Percentiles rank a stretch among this genome's conserved stretches.
phyloP scores from a whole-genome alignment of 2,113 vertebrate genomes.

The Misgurnus anguillicaudatus region DNA sequence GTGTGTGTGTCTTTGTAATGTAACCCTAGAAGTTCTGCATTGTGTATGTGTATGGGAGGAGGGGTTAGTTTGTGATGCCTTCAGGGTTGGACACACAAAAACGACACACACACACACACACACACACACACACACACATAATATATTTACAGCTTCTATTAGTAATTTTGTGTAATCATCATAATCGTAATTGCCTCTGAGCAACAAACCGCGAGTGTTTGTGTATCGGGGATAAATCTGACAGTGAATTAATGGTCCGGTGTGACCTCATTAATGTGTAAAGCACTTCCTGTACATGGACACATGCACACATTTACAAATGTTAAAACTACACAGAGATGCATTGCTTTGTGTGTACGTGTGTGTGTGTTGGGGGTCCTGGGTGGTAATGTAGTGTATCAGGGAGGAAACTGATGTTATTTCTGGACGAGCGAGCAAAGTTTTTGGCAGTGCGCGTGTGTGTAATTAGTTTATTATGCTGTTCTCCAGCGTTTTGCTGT shows the following conservation, averaged over 20 bases:
- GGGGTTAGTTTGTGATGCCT: neutral
- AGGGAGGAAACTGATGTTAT: slow-evolving; percentile 49
- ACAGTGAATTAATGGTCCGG: neutral
- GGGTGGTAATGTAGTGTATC: slow-evolving; percentile 28
- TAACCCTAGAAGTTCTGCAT: too few species aligned
- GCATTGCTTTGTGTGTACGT: slow-evolving; percentile 36
- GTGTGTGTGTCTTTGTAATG: neutral
- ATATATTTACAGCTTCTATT: slow-evolving; percentile 19
- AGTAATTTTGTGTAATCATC: slow-evolving; percentile 33
- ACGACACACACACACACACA: neutral
- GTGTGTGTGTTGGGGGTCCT: slow-evolving; percentile 49
- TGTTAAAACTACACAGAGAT: slow-evolving; percentile 2
- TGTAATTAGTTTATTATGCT: slow-evolving; percentile 47
- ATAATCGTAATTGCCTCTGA: slow-evolving; percentile 9
- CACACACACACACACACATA: neutral
- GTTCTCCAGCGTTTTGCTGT: slow-evolving; percentile 31
- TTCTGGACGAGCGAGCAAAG: slow-evolving; percentile 32
- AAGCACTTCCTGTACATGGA: slow-evolving; percentile 33
- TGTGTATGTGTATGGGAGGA: neutral
- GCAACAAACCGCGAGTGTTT: slow-evolving; percentile 7
- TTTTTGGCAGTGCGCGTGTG: slow-evolving; percentile 41
- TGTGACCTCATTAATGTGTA: slow-evolving; percentile 35
- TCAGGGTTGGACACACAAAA: slow-evolving; percentile 13
- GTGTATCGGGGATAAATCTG: neutral
- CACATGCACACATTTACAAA: slow-evolving; percentile 21